Evolutionary conservation across 2,797 vertebrate genomes (phyloP), one percentile per base, ranked within the genome.

Genomic region (Dryobates pubescens): DNA sequence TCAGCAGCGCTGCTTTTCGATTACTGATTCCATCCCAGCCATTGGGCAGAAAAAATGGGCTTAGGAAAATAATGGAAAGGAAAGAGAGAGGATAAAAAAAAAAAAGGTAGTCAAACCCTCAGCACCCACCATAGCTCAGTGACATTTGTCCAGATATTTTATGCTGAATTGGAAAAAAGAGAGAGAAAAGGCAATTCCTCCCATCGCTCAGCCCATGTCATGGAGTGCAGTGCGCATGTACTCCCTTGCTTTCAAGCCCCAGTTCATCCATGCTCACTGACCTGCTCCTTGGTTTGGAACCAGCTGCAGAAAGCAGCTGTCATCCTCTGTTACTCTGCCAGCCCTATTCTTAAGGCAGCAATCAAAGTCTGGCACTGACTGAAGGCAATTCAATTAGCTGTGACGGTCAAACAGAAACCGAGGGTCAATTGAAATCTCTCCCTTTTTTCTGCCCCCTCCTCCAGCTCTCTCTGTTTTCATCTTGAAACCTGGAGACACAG

Each of bases 321-420:
- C 94, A 95, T 92, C 62, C 91, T 96, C 80, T 84, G 76, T 93
- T 89, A 90, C 77, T 91, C 41, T 96, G 90, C 91, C 96, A 87
- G 88, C 65, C 54, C 54, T 86, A 58, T 82, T 96, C 91, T 88
- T 90, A 93, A 90, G 64, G 87, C 88, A 94, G 75, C 78, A 91
- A 88, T 95, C 94, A 95, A 87, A 93, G 86, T 27, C 64, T 96
- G 88, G 89, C 82, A 83, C 56, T 85, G 78, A 65, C 56, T 73
- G 93, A 94, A 97, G 84, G 95, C 92, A 95, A 96, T 96, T 97
- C 95, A 95, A 93, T 94, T 92, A 94, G 94, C 85, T 96, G 92
- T 96, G 90, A 89, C 92, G 83, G 90, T 95, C 96, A 96, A 92
- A 93, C 75, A 82, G 45, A 93, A 83, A 83, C 38, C 0, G 1